Conservation (phyloP, 2,113 vertebrate species). For the Athene noctua region DNA sequence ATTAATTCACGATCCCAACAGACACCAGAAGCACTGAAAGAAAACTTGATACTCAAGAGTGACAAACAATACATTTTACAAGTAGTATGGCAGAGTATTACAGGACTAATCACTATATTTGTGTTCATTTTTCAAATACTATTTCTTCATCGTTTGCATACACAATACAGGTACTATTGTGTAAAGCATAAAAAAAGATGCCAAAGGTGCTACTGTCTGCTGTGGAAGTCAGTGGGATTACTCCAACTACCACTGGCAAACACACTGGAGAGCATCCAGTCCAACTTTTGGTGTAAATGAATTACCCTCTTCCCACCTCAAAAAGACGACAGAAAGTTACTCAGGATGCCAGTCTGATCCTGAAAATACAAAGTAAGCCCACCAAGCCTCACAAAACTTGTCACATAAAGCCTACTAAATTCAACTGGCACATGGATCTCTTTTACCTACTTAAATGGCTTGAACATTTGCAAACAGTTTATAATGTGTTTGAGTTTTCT, state of each 20-base stretch:
- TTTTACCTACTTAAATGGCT: neutral
- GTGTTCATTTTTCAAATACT: neutral
- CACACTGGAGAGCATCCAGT: neutral
- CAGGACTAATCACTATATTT: neutral
- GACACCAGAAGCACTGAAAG: neutral
- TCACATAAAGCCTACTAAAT: neutral
- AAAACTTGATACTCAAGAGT: neutral
- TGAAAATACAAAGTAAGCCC: neutral
- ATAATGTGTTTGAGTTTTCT: neutral
- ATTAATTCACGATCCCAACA: neutral
- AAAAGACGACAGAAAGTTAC: neutral
- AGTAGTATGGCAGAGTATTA: neutral
- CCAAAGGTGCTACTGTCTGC: neutral
- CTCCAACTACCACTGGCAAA: neutral
- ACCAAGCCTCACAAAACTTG: neutral
- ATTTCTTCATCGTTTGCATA: neutral
- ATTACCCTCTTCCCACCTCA: neutral
- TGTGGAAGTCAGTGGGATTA: neutral
- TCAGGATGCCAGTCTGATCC: neutral
- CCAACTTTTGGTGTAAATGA: neutral
- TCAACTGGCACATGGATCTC: neutral
- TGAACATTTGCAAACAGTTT: neutral
- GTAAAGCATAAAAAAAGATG: neutral
- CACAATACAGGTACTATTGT: rapidly evolving
- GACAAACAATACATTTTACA: neutral